Evolutionary conservation across 2,797 vertebrate species (phyloP), one percentile per base, ranked within the genome.

Genomic region (Tangara arthus): DNA sequence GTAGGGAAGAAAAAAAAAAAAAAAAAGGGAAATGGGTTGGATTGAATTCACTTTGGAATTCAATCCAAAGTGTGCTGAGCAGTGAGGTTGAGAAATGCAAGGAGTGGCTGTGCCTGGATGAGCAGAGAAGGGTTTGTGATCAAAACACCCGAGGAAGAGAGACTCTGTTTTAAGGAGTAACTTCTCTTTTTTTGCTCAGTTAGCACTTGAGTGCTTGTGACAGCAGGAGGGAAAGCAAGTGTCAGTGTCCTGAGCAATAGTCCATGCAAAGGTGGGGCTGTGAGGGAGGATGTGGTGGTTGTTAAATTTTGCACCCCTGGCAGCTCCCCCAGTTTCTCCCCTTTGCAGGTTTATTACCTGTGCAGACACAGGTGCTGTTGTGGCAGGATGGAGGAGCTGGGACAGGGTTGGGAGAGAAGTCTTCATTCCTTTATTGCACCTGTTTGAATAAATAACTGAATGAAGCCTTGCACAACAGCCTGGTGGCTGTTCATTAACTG

Each of bases 401-500:
- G 46, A 5, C 8, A 49, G 32, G 41, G 9, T 14, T 28, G 37
- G 68, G 50, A 26, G 88, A 34, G 23, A 47, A 49, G 15, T 2
- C 20, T 11, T n/a, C 24, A 49, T 61, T 32, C 41, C 65, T 93
- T 79, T 66, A 52, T 26, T 44, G 69, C 90, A 55, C 71, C 65
- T 53, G 66, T 50, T 35, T 30, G 81, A 95, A 95, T 85, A 69
- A 87, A 60, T 93, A 90, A 96, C 93, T 18, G 49, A 42, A 32
- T 19, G 10, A 16, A 32, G 16, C 52, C 78, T 95, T 94, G 91
- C 30, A 7, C 76, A 91, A 89, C 28, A n/a, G 52, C 84, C 27
- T 4, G 0, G 41, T 12, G n/a, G 97, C 91, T 97, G 93, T 28
- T 93, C 11, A 91, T 96, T 95, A 95, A 96, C 95, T 1, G 7